Evolutionary conservation across 1,140 invertebrate genomes (phyloP), one percentile per base, ranked within the genome.

Genomic region (Reticulitermes speratus): DNA sequence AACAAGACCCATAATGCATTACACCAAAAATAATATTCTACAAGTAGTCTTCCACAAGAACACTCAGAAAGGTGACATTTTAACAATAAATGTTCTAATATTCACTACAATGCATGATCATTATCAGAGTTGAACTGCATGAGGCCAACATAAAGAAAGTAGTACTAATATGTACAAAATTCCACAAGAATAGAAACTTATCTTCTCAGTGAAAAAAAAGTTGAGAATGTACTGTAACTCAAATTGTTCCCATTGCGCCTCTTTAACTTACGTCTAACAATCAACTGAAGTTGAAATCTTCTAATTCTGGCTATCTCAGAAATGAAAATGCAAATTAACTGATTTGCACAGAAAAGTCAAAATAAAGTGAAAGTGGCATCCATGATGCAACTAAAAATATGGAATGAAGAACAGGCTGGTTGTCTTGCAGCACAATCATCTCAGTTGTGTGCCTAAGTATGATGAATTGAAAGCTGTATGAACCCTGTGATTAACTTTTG

Each of bases 1-100:
- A 75, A 75, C 65, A 75, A 75, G 65, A 75, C 25, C 65, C 65
- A n/a, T 30, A 11, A 75, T 75, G 65, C 65, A 75, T n/a, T 75
- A 75, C 65, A 75, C 65, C 65, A 75, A 75, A 75, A 75, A 75
- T 69, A 25, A 69, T 30, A 75, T 30, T 75, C 30, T 30, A 75
- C 2, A 30, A 75, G 7, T n/a, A 12, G 52, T 55, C 52, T 55
- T 55, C 52, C 19, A 55, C 25, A 75, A 75, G 65, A 75, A 30
- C 0, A 75, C 25, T 30, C n/a, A 75, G 65, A 8, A n/a, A 75
- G 65, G 6, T 75, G 65, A 75, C 65, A 69, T n/a, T 75, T 75
- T 25, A 75, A 75, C 65, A 75, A 30, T 16, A 75, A 30, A n/a
- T 75, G n/a, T 30, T 9, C 14, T 75, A 30, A n/a, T n/a, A 75